A percentile compares a stretch with the other conserved stretches of the same genome.
These are phyloP conservation scores for Chaetodon auriga DNA, from an alignment of 2,113 vertebrate genomes.

Conservation along the genomic window DNA sequence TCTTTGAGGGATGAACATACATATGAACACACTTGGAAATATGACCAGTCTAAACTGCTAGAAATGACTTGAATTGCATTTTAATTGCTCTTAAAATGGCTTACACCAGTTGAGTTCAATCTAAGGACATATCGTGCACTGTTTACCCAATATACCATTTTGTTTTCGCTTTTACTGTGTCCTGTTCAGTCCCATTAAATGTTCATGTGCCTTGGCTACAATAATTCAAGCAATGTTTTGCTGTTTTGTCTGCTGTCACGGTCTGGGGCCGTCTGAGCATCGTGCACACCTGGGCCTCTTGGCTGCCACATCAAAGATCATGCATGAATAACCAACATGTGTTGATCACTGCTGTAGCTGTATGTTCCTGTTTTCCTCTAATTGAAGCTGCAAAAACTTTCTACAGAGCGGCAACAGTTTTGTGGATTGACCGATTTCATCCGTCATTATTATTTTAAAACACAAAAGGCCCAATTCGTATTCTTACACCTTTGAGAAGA, in stretches of 20 bases:
- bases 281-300: constrained; percentile 35
- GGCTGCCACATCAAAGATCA: constrained; percentile 53
- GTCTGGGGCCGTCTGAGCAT: neutral
- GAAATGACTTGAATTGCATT: neutral
- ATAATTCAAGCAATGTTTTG: neutral
- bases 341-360: neutral
- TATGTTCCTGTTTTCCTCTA: no score
- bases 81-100: neutral
- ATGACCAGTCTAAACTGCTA: neutral
- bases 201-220: neutral
- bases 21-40: neutral
- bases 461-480: neutral
- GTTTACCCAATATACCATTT: neutral
- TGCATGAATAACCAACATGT: constrained; percentile 48
- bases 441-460: neutral
- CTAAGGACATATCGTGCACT: neutral
- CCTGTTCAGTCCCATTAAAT: neutral
- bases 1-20: no score
- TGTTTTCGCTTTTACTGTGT: neutral
- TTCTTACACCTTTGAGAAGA: neutral
- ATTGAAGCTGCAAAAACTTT: neutral
- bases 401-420: neutral
- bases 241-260: constrained; percentile 20
- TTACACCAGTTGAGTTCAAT: no score
- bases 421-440: neutral